Conservation (phyloP, 1,140 invertebrate genomes). For the Phortica variegata region DNA sequence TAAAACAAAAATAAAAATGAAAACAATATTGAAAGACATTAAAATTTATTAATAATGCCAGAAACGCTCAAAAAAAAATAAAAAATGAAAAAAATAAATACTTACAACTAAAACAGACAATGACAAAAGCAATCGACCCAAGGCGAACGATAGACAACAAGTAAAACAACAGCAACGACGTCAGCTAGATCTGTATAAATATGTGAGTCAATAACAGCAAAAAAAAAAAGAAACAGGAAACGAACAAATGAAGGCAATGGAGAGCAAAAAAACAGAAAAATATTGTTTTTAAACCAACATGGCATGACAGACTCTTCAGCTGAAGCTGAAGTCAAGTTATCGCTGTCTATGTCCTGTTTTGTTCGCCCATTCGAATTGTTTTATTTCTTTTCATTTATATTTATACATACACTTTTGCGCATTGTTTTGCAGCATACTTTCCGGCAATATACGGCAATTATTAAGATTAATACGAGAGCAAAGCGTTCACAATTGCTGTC, state of each 20-base stretch:
- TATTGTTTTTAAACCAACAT: background rate
- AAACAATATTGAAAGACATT: background rate
- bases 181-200: too few relatives aligned
- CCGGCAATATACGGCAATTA: conserved; percentile 36
- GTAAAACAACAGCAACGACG: background rate
- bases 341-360: too few relatives aligned
- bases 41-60: background rate
- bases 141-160: background rate
- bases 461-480: conserved; percentile 48
- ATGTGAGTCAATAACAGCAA: conserved; percentile 12
- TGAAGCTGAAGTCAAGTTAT: conserved; percentile 5
- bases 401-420: too few relatives aligned
- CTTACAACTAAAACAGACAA: conserved; percentile 13
- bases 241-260: conserved; percentile 15
- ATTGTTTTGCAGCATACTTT: conserved; percentile 38
- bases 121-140: conserved; percentile 1
- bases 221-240: conserved; percentile 2
- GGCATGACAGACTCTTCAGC: conserved; percentile 6
- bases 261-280: conserved; percentile 11
- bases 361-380: too few relatives aligned
- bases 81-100: background rate
- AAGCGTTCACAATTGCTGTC: conserved; percentile 1
- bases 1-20: background rate
- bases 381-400: too few relatives aligned
- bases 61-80: too few relatives aligned